Conservation (phyloP, 1,140 invertebrate genomes). For the Drosophila burlai region DNA sequence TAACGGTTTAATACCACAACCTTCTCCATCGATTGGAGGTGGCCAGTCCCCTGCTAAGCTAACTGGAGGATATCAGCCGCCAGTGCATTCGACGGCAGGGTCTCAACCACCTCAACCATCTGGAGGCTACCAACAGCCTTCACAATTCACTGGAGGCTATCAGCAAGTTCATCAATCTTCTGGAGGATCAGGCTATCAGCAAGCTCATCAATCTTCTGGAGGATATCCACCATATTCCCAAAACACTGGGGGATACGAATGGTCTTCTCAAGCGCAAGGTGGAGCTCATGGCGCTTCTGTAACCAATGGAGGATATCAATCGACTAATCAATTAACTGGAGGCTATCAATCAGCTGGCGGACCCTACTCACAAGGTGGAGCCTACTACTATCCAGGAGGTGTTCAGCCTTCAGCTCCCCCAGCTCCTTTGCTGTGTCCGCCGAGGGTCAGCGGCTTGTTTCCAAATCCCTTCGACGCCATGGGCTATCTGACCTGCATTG, state of each 20-base stretch:
- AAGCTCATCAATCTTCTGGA: background rate
- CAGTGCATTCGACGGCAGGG: background rate
- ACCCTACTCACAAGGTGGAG: background rate
- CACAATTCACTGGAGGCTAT: background rate
- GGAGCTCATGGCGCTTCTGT: background rate
- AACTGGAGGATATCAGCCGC: slow-evolving; percentile 1
- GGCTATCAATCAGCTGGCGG: background rate
- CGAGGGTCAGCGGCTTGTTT: slow-evolving; percentile 52
- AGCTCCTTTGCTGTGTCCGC: slow-evolving; percentile 45
- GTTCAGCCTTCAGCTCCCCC: slow-evolving; percentile 1
- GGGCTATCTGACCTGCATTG: slow-evolving; percentile 88
- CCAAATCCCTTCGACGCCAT: slow-evolving; percentile 87
- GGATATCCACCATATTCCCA: background rate
- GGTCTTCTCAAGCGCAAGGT: background rate
- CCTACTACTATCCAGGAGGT: background rate
- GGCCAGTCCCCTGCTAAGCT: background rate
- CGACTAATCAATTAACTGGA: background rate
- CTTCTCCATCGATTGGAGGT: background rate
- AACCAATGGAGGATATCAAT: background rate
- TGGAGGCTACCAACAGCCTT: background rate
- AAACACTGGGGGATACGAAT: background rate
- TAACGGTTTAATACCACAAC: background rate
- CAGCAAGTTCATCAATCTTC: background rate
- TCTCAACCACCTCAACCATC: background rate
- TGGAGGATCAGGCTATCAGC: background rate